Base-by-base conservation (phyloP, 2,797 vertebrate species). In the Scolopax rusticola region DNA sequence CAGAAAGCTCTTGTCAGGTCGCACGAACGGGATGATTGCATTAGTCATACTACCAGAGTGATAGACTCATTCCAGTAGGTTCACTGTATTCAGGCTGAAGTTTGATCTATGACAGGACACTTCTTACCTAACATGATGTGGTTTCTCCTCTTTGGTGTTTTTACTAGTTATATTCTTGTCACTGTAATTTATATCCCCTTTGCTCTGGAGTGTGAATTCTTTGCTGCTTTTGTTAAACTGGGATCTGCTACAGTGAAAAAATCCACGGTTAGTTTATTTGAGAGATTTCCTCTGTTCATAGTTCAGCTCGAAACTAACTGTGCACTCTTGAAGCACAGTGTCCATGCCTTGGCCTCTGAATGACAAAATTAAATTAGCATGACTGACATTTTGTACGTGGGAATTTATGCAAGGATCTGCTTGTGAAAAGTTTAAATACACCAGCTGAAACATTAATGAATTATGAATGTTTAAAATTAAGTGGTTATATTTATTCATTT, bases 1-100 rank as follows among this genome's bases (percentile, higher is more conserved):
- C 87, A 90, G 96, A 94, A 97, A 95, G 92, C 73, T 96, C 92
- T 95, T 94, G 87, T 93, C 86, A 89, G 96, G 94, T 92, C 94
- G 75, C 90, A 93, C 69, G 86, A 92, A 85, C 14, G 69, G 87
- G 73, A 71, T 92, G 84, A 92, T 95, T 93, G 86, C 85, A 89
- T 90, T 95, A 95, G 86, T 91, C 69, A 61, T 92, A 61, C 93
- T 77, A 84, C 70, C 83, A 85, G 79, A 95, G 48, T 56, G 84
- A 95, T 91, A 53, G 27, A 71, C 40, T 83, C 51, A 78, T 92
- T 86, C 75, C 48, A 78, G 36, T 71, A 73, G 94, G 53, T 92
- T 96, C 86, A 56, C 51, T 65, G 20, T 59, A 51, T 87, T 96
- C 75, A 83, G 54, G 28, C 50, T 94, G 90, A 90, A 83, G 81